Conservation (phyloP, 2,797 vertebrate genomes). For the Danio albolineatus region DNA sequence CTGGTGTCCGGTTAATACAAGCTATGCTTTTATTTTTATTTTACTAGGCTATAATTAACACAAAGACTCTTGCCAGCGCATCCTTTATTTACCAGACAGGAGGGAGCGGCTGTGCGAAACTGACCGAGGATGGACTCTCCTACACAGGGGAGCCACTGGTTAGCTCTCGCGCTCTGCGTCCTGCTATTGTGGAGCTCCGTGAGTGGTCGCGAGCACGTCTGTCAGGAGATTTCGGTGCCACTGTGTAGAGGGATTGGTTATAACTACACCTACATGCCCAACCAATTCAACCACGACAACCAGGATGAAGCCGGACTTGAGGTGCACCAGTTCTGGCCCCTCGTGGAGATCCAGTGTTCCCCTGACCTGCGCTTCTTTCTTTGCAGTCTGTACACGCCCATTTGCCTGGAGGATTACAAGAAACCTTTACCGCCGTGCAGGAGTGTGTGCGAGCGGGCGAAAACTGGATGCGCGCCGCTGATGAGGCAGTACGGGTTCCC, state of each 20-base stretch:
- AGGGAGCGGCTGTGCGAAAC: not conserved
- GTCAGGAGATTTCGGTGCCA: constrained; percentile 93
- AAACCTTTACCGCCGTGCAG: constrained; percentile 93
- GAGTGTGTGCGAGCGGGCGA: constrained; percentile 91
- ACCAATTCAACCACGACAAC: constrained; percentile 96
- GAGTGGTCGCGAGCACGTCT: constrained; percentile 86
- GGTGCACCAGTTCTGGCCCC: constrained; percentile 96
- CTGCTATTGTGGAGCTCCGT: constrained; percentile 60
- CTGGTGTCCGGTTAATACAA: not conserved
- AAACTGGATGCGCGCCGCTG: constrained; percentile 91
- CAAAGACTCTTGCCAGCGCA: not conserved
- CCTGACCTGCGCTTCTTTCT: constrained; percentile 91
- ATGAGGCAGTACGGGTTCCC: constrained; percentile 97
- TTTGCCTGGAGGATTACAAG: constrained; percentile 94
- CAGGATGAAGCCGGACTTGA: constrained; percentile 95
- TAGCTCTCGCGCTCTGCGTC: constrained; percentile 66
- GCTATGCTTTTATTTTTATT: not conserved
- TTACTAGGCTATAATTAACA: not conserved
- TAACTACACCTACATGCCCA: constrained; percentile 95
- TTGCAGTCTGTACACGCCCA: constrained; percentile 95
- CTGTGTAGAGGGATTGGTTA: constrained; percentile 94
- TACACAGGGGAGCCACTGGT: constrained; percentile 78
- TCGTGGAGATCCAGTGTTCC: constrained; percentile 95
- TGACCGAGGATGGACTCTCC: constrained; percentile 78
- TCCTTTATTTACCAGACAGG: not conserved